Evolutionary conservation across 2,113 vertebrate species (phyloP).

Genomic region (Heloderma charlesbogerti): DNA sequence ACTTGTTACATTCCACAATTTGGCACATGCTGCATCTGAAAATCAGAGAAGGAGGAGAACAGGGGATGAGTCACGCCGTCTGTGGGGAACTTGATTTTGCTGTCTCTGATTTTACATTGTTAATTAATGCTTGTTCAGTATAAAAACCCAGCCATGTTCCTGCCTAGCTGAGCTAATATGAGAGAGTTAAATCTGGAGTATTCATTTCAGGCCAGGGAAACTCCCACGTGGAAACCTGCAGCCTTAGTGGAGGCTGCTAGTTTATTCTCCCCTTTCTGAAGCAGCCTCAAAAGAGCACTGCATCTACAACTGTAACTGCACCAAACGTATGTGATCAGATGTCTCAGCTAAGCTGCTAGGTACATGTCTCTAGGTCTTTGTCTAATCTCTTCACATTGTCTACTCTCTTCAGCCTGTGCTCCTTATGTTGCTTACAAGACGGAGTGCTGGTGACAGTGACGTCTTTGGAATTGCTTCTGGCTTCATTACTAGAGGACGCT

Average conservation of each 20-base stretch:
- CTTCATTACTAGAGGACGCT: conserved; percentile 1
- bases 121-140: conserved; percentile 46
- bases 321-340: not conserved
- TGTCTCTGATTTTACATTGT: conserved; percentile 21
- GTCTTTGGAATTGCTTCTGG: not conserved
- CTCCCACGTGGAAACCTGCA: conserved; percentile 61
- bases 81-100: conserved; percentile 2
- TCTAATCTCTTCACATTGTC: not conserved
- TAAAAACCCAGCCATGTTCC: conserved; percentile 37
- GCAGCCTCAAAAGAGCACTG: not conserved
- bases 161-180: conserved; percentile 1
- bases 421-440: not conserved
- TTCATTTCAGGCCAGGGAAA: conserved; percentile 38
- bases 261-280: conserved; percentile 50
- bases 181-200: conserved; percentile 26
- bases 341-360: not conserved
- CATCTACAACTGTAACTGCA: not conserved
- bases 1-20: not conserved
- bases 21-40: not conserved
- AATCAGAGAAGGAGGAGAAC: not conserved
- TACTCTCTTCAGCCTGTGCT: no score
- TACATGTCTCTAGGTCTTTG: not conserved
- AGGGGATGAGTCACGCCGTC: conserved; percentile 36
- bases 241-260: conserved; percentile 53
- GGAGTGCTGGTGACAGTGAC: not conserved